Conservation (phyloP, 2,113 vertebrate species). For the Anseranas semipalmata region DNA sequence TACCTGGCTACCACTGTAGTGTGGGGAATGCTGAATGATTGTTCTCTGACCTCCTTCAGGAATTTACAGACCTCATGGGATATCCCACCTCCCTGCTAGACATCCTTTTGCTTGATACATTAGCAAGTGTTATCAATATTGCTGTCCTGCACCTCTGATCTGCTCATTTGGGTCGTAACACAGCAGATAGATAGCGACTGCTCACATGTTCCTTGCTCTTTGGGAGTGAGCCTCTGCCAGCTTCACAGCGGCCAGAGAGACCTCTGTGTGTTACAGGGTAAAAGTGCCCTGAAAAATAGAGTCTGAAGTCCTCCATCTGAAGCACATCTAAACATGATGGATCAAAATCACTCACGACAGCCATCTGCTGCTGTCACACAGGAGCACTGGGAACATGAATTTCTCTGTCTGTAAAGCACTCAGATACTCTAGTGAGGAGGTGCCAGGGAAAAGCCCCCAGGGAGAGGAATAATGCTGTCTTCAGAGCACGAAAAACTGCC, state of each 20-base stretch:
- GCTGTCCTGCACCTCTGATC: background rate
- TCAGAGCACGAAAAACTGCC: background rate
- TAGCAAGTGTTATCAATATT: background rate
- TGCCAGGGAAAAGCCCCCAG: background rate
- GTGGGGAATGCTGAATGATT: rapidly evolving
- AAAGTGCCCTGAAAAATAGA: background rate
- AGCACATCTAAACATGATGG: background rate
- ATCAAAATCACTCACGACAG: background rate
- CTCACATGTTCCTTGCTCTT: background rate
- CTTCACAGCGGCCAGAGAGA: background rate
- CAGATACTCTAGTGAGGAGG: background rate
- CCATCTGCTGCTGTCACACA: background rate
- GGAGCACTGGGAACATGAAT: background rate
- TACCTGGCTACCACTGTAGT: background rate
- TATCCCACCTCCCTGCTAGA: background rate
- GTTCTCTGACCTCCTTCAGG: background rate
- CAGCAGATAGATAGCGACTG: rapidly evolving
- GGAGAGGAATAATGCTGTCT: background rate
- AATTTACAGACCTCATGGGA: rapidly evolving
- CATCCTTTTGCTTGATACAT: background rate
- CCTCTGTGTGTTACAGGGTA: background rate
- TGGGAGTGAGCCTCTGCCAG: background rate
- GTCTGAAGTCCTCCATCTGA: background rate
- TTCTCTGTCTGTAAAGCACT: background rate
- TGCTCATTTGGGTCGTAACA: background rate